A percentile compares a stretch with the other conserved stretches of the same genome.
phyloP scores from a whole-genome alignment of 2,113 vertebrate genomes.

The Pyxicephalus adspersus region DNA sequence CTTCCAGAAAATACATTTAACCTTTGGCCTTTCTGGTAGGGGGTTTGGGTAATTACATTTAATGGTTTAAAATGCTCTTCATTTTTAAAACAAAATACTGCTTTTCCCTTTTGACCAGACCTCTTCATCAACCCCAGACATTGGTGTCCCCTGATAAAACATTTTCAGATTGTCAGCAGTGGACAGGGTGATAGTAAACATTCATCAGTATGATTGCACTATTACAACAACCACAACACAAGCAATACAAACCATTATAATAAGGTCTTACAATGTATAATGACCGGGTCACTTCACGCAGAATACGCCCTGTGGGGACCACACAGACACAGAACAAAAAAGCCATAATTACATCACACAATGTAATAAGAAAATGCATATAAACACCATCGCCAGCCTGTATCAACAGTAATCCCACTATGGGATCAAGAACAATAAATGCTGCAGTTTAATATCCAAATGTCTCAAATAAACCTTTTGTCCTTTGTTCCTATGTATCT shows the following conservation, averaged over 20 bases:
- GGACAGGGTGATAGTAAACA: too few relatives aligned
- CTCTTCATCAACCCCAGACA: too few relatives aligned
- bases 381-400: not conserved
- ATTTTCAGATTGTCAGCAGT: too few relatives aligned
- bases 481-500: too few relatives aligned
- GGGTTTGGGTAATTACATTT: too few relatives aligned
- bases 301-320: not conserved
- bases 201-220: not conserved
- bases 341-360: constrained; percentile 10
- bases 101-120: not conserved
- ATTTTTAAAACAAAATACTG: not conserved
- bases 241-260: not conserved
- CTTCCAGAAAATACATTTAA: too few relatives aligned
- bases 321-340: not conserved
- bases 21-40: too few relatives aligned
- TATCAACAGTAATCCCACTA: not conserved
- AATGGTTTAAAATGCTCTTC: too few relatives aligned
- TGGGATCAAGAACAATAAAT: not conserved
- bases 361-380: constrained; percentile 19
- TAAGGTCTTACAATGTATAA: not conserved
- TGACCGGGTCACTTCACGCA: not conserved
- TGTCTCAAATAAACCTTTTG: too few relatives aligned
- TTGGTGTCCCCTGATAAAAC: too few relatives aligned
- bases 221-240: not conserved
- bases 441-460: too few relatives aligned